Conservation (phyloP, 2,797 vertebrate species). For the Halcyon badia region DNA sequence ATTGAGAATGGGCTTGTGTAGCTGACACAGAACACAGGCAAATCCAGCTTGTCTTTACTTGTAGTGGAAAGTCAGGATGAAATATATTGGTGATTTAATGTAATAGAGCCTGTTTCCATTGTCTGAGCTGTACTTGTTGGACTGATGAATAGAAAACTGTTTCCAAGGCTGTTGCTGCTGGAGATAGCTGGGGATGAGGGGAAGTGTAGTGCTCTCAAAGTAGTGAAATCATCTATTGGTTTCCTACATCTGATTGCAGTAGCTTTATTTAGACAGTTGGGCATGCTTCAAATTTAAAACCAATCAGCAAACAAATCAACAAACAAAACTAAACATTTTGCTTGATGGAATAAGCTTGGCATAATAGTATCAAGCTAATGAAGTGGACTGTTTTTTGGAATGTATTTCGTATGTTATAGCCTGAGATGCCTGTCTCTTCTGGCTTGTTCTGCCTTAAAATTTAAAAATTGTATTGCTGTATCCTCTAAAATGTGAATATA, state of each 20-base stretch:
- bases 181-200: neutral
- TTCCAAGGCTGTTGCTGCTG: neutral
- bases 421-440: neutral
- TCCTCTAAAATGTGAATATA: neutral
- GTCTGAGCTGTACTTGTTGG: neutral
- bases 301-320: neutral
- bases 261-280: neutral
- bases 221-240: neutral
- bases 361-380: neutral
- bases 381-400: neutral
- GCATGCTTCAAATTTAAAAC: neutral
- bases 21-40: neutral
- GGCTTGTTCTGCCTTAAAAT: neutral
- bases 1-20: rapidly evolving
- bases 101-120: neutral
- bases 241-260: neutral
- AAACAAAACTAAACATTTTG: neutral
- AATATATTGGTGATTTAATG: neutral
- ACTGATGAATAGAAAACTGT: neutral
- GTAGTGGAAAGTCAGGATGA: neutral
- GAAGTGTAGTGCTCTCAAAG: neutral
- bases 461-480: neutral
- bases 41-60: neutral
- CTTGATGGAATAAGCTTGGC: neutral
- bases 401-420: neutral